phyloP scores from a whole-genome alignment of 2,888 invertebrate species.

The Trachelus iudaicus region DNA sequence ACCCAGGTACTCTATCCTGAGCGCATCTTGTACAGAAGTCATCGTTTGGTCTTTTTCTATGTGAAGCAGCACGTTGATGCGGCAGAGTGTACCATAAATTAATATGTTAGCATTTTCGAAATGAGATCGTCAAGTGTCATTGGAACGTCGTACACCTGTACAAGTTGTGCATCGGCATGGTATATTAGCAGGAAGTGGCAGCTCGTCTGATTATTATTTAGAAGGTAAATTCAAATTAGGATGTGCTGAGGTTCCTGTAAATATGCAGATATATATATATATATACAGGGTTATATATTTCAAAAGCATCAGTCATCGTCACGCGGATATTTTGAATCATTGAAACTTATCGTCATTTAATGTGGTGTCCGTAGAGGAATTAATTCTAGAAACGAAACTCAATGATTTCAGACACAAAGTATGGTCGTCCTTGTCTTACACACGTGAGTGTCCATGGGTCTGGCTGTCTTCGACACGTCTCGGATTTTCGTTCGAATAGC shows the following conservation, averaged over 20 bases:
- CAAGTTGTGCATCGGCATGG: not conserved
- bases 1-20: not conserved
- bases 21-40: not conserved
- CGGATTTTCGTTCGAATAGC: not conserved
- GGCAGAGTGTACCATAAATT: not conserved
- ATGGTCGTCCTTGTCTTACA: no score
- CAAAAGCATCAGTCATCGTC: not conserved
- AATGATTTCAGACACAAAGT: not conserved
- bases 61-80: not conserved
- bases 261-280: not conserved
- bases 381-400: not conserved
- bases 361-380: not conserved
- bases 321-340: not conserved
- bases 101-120: not conserved
- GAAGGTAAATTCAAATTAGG: not conserved
- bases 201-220: not conserved
- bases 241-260: not conserved
- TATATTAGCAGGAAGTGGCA: not conserved
- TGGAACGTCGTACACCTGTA: not conserved
- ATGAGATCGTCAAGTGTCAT: not conserved
- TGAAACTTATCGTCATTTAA: not conserved
- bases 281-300: not conserved
- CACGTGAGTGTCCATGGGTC: no score
- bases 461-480: no score
- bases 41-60: not conserved